Evolutionary conservation across 2,888 invertebrate genomes (phyloP).

Genomic region (Cyrtodaria siliqua): DNA sequence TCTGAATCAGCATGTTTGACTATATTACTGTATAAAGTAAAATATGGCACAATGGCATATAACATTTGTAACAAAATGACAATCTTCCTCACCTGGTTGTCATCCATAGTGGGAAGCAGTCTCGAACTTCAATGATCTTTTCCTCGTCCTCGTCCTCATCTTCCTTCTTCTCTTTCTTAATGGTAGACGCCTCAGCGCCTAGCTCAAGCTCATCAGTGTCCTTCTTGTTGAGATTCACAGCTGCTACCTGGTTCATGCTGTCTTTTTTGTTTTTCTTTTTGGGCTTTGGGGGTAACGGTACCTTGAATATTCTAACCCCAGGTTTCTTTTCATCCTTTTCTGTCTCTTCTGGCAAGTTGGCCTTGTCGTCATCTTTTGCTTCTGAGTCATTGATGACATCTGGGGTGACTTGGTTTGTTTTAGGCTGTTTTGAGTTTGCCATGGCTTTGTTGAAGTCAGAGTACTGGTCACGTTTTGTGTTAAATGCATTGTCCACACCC

Average conservation of each 20-base stretch:
- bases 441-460: slow-evolving; percentile 68
- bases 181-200: slow-evolving; percentile 73
- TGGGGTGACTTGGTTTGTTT: not conserved
- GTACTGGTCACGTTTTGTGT: slow-evolving; percentile 71
- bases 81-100: not conserved
- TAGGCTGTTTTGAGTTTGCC: slow-evolving; percentile 32
- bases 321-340: slow-evolving; percentile 30
- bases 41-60: too few relatives aligned
- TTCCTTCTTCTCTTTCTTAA: slow-evolving; percentile 45
- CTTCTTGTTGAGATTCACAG: slow-evolving; percentile 26
- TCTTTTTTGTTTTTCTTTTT: slow-evolving; percentile 26
- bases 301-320: slow-evolving; percentile 30
- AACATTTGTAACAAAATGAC: too few relatives aligned
- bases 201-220: slow-evolving; percentile 71
- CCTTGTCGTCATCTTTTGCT: slow-evolving; percentile 35
- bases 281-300: slow-evolving; percentile 27
- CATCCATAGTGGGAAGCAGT: slow-evolving; percentile 70
- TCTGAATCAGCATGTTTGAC: too few relatives aligned
- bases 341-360: slow-evolving; percentile 18
- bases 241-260: slow-evolving; percentile 47
- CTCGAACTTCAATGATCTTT: slow-evolving; percentile 63
- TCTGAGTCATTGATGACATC: slow-evolving; percentile 31
- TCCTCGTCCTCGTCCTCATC: slow-evolving; percentile 56
- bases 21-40: too few relatives aligned
- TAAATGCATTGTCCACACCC: slow-evolving; percentile 68